These are phyloP conservation scores for Himalopsyche tibetana DNA, from an alignment of 2,888 invertebrate genomes.

Conservation along the genomic window DNA sequence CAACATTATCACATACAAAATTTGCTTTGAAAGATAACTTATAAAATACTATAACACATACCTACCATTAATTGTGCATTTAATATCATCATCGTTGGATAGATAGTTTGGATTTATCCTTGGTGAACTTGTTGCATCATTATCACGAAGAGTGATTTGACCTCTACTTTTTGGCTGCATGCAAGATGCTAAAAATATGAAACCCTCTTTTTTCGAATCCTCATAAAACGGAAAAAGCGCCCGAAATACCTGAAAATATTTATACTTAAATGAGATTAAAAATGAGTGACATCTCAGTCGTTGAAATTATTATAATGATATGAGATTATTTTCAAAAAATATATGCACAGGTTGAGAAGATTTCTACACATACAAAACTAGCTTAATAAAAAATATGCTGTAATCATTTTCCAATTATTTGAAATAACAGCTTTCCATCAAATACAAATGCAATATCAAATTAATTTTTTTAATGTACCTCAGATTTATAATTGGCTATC, in stretches of 20 bases:
- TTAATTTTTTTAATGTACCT: constrained; percentile 68
- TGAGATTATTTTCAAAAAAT: too few relatives aligned
- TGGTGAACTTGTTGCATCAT: constrained; percentile 79
- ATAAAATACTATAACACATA: neutral
- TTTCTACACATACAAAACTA: neutral
- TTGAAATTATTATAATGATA: too few relatives aligned
- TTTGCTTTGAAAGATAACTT: neutral
- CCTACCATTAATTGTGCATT: constrained; percentile 79
- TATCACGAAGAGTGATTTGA: constrained; percentile 77
- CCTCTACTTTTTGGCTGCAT: constrained; percentile 85
- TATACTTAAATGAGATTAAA: too few relatives aligned
- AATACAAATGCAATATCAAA: too few relatives aligned
- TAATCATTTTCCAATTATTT: neutral
- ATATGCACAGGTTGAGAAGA: too few relatives aligned
- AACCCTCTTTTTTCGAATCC: constrained; percentile 81
- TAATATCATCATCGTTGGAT: constrained; percentile 78
- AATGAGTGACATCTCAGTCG: too few relatives aligned
- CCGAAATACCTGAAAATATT: constrained; percentile 77
- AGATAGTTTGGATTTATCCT: constrained; percentile 87
- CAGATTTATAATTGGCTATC: constrained; percentile 81
- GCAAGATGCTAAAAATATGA: constrained; percentile 81
- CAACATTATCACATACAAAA: too few relatives aligned
- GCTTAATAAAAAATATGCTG: neutral
- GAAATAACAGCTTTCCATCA: neutral
- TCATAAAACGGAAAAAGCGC: constrained; percentile 82